Evolutionary conservation across 2,888 invertebrate species (phyloP).

Genomic region (Diarsia brunnea): DNA sequence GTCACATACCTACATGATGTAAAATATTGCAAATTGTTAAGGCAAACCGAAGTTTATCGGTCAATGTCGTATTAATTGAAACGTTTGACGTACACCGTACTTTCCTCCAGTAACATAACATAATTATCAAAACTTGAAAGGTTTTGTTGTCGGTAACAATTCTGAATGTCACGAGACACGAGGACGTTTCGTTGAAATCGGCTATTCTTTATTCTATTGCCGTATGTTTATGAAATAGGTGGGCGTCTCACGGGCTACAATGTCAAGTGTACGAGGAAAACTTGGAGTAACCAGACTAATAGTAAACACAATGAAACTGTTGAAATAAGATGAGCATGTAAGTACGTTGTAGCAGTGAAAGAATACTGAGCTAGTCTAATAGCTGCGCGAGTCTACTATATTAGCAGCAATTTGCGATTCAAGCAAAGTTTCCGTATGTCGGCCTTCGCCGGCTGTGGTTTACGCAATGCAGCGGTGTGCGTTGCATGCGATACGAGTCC

Average conservation of each 20-base stretch:
- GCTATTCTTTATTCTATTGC: slow-evolving; percentile 57
- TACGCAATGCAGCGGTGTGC: slow-evolving; percentile 76
- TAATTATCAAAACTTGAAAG: slow-evolving; percentile 7
- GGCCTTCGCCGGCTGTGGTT: slow-evolving; percentile 77
- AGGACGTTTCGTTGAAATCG: slow-evolving; percentile 70
- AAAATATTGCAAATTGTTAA: slow-evolving; percentile 25
- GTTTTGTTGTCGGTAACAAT: slow-evolving; percentile 3
- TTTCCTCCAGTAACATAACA: slow-evolving; percentile 16
- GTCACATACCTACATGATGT: neutral
- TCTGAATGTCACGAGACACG: slow-evolving; percentile 39
- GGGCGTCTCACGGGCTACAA: slow-evolving; percentile 72
- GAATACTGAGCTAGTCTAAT: slow-evolving; percentile 36
- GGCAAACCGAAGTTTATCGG: slow-evolving; percentile 42
- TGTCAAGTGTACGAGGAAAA: slow-evolving; percentile 87
- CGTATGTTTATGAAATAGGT: slow-evolving; percentile 78
- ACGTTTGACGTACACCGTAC: slow-evolving; percentile 41
- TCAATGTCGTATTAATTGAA: slow-evolving; percentile 47
- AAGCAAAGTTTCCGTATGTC: slow-evolving; percentile 79
- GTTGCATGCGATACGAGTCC: slow-evolving; percentile 75
- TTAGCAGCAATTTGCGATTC: slow-evolving; percentile 79
- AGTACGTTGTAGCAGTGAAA: slow-evolving; percentile 32
- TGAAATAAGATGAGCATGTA: slow-evolving; percentile 57
- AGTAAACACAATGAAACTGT: slow-evolving; percentile 54
- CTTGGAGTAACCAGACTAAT: slow-evolving; percentile 48
- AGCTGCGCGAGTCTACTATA: slow-evolving; percentile 60